Percentiles rank a stretch among this genome's conserved stretches.
Evolutionary conservation across 2,797 vertebrate genomes (phyloP).

Genomic region (Selene dorsalis): DNA sequence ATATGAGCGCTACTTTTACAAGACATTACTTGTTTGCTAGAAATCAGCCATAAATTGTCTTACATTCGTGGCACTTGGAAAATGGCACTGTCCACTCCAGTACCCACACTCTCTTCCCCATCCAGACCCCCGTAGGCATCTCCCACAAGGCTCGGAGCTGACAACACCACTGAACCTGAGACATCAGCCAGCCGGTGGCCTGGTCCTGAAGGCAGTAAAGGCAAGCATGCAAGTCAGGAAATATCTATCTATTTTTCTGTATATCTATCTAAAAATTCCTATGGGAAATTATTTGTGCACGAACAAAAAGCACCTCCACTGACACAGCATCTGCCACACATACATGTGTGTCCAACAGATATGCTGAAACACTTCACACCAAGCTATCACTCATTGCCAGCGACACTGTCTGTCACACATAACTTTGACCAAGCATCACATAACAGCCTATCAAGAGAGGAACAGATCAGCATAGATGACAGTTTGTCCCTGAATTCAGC

Average conservation of each 20-base stretch:
- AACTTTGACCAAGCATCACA: conserved; percentile 36
- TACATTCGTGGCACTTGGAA: conserved; percentile 97
- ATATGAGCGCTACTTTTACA: background rate
- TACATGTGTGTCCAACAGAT: conserved; percentile 40
- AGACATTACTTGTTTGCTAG: background rate
- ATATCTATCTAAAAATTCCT: background rate
- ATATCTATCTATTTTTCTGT: conserved; percentile 12
- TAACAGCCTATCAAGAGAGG: conserved; percentile 12
- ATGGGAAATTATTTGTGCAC: background rate
- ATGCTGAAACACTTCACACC: conserved; percentile 40
- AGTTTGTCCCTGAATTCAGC: conserved; percentile 38
- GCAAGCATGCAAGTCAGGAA: conserved; percentile 20
- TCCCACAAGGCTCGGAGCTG: conserved; percentile 88
- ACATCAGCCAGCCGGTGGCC: conserved; percentile 90
- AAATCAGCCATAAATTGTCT: conserved; percentile 63
- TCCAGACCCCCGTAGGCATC: conserved; percentile 91
- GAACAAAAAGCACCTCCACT: conserved; percentile 11
- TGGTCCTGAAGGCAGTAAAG: conserved; percentile 82
- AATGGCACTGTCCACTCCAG: conserved; percentile 91
- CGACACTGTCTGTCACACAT: conserved; percentile 27
- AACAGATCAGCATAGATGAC: conserved; percentile 30
- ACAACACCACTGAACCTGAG: conserved; percentile 90
- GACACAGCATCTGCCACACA: conserved; percentile 38
- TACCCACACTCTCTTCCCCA: conserved; percentile 89
- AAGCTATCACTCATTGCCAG: conserved; percentile 36